Evolutionary conservation across 2,888 invertebrate genomes (phyloP).

Genomic region (Magallana nippona): DNA sequence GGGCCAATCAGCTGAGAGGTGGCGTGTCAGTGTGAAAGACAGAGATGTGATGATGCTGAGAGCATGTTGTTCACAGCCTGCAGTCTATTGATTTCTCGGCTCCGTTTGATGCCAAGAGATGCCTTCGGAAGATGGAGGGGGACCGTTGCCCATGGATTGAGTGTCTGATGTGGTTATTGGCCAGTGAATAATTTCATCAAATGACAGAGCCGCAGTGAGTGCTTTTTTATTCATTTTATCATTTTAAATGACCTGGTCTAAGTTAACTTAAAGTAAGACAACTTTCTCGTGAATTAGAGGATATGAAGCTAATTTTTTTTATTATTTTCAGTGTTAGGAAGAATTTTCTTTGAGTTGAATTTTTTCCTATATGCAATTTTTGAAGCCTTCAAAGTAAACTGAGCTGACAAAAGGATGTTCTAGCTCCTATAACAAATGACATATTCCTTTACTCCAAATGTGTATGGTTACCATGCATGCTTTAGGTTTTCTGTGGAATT

Average conservation of each 20-base stretch:
- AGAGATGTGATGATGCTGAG: not conserved
- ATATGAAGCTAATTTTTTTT: too few relatives aligned
- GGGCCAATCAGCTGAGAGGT: not conserved
- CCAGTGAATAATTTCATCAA: not conserved
- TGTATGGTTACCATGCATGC: too few relatives aligned
- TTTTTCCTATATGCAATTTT: too few relatives aligned
- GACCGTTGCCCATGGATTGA: not conserved
- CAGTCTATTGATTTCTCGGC: constrained; percentile 6
- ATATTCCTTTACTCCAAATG: too few relatives aligned
- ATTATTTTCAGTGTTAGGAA: too few relatives aligned
- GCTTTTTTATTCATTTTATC: not conserved
- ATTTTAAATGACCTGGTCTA: not conserved
- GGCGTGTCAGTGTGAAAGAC: not conserved
- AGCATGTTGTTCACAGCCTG: constrained; percentile 21
- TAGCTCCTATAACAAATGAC: too few relatives aligned
- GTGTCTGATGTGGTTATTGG: not conserved
- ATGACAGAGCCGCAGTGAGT: not conserved
- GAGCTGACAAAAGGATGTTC: too few relatives aligned
- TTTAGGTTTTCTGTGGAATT: too few relatives aligned
- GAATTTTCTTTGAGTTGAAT: too few relatives aligned
- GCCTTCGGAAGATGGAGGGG: constrained; percentile 18
- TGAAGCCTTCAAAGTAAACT: too few relatives aligned
- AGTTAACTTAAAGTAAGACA: too few relatives aligned
- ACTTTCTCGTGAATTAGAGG: too few relatives aligned
- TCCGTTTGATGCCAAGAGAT: not conserved